phyloP scores from a whole-genome alignment of 2,797 vertebrate species.

The Diplodus puntazzo region DNA sequence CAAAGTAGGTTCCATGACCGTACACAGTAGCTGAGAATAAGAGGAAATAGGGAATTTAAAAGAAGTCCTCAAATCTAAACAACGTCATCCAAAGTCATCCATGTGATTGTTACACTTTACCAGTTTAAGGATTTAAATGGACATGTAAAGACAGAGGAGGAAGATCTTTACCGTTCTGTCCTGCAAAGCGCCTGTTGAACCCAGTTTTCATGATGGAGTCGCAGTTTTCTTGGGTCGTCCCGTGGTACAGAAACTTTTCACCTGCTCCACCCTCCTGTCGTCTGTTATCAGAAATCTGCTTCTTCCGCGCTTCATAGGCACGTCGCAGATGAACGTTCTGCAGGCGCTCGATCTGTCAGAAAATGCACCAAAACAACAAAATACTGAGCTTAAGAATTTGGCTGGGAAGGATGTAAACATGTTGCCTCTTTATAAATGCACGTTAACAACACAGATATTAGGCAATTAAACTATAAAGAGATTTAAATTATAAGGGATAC shows the following conservation, averaged over 20 bases:
- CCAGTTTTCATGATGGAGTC: constrained; percentile 70
- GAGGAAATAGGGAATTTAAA: not conserved
- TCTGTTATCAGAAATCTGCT: constrained; percentile 68
- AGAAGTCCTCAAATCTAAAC: not conserved
- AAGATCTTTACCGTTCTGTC: constrained; percentile 76
- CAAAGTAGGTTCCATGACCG: constrained; percentile 82
- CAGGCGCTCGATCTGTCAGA: constrained; percentile 75
- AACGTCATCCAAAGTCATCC: not conserved
- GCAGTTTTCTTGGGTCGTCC: constrained; percentile 67
- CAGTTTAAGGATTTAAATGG: not conserved
- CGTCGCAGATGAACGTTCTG: constrained; percentile 77
- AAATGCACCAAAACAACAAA: not conserved
- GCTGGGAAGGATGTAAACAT: not conserved
- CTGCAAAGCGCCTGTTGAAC: constrained; percentile 78
- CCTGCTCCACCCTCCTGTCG: not conserved
- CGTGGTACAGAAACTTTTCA: constrained; percentile 79
- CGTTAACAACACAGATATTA: not conserved
- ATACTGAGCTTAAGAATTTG: rapidly evolving
- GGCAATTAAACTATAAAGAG: not conserved
- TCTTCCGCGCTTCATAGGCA: constrained; percentile 69
- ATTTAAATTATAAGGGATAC: not conserved
- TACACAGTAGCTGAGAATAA: constrained; percentile 55
- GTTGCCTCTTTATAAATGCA: not conserved
- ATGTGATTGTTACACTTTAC: not conserved
- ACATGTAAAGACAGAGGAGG: too few relatives aligned